A percentile compares a stretch with the other conserved stretches of the same genome.
phyloP scores from a whole-genome alignment of 1,140 invertebrate genomes.

The Neodiprion pinetum region DNA sequence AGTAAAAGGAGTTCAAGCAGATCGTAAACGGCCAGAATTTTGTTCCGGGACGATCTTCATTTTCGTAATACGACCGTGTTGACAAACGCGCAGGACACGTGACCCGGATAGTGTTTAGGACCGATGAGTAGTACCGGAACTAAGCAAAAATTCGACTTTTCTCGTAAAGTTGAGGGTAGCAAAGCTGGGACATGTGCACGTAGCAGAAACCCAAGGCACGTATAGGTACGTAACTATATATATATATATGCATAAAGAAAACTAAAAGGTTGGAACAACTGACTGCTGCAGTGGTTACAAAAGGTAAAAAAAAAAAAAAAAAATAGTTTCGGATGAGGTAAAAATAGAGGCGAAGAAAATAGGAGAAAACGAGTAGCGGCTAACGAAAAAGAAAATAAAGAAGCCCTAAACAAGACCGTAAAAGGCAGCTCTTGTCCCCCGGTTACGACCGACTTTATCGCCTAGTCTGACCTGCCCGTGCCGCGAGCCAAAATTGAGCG shows the following conservation, averaged over 20 bases:
- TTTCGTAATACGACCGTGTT: background rate
- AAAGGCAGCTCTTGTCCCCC: conserved; percentile 2
- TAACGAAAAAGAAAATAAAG: background rate
- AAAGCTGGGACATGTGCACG: too few species aligned
- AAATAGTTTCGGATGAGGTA: background rate
- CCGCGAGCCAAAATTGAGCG: background rate
- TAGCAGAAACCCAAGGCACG: too few species aligned
- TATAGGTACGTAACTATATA: too few species aligned
- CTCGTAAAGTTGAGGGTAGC: too few species aligned
- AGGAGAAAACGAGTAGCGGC: background rate
- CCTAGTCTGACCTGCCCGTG: background rate
- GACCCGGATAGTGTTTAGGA: background rate
- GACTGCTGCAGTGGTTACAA: too few species aligned
- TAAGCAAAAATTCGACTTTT: too few species aligned
- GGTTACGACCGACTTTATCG: conserved; percentile 3
- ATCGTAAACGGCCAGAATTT: background rate
- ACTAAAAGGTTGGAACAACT: too few species aligned
- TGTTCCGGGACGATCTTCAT: background rate
- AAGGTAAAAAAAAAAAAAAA: too few species aligned
- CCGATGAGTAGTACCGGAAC: background rate
- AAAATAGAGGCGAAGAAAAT: background rate
- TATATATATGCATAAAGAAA: too few species aligned
- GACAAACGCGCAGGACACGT: background rate
- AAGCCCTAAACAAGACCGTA: conserved; percentile 5
- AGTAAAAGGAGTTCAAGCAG: background rate